These are phyloP conservation scores for Mesorhabditis spiculigera DNA, from an alignment of 2,888 invertebrate species.

Conservation along the genomic window DNA sequence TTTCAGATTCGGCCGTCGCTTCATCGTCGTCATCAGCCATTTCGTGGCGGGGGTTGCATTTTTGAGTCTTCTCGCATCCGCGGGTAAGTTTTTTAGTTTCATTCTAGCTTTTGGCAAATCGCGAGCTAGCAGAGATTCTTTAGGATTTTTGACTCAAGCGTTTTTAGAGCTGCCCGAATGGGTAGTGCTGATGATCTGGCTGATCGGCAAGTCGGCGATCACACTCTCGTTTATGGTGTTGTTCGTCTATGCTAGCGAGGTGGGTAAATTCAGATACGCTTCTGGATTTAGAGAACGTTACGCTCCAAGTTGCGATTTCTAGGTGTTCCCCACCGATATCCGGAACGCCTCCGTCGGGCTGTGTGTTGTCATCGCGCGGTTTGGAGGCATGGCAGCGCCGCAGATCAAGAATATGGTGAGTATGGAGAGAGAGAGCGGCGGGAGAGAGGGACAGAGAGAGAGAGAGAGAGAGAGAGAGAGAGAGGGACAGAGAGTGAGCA, in stretches of 20 bases:
- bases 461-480: too few species aligned
- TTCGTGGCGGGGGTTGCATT: constrained; percentile 29
- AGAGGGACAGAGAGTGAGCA: too few species aligned
- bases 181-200: constrained; percentile 31
- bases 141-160: background rate
- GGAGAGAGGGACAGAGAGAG: too few species aligned
- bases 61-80: constrained; percentile 14
- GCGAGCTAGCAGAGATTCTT: background rate
- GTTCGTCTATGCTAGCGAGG: constrained; percentile 48
- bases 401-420: constrained; percentile 32
- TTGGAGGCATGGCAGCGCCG: constrained; percentile 37
- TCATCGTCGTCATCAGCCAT: constrained; percentile 28
- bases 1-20: constrained; percentile 24
- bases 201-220: constrained; percentile 48
- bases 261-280: constrained; percentile 9
- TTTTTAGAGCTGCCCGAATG: background rate
- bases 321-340: constrained; percentile 35
- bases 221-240: constrained; percentile 48
- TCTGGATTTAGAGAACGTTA: too few species aligned
- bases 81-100: constrained; percentile 4
- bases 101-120: background rate
- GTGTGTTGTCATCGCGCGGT: constrained; percentile 33
- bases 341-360: constrained; percentile 35
- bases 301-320: background rate
- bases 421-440: background rate